Percentiles rank a stretch among this genome's conserved stretches.
phyloP scores from a whole-genome alignment of 2,888 invertebrate species.

The Keiferia lycopersicella region DNA sequence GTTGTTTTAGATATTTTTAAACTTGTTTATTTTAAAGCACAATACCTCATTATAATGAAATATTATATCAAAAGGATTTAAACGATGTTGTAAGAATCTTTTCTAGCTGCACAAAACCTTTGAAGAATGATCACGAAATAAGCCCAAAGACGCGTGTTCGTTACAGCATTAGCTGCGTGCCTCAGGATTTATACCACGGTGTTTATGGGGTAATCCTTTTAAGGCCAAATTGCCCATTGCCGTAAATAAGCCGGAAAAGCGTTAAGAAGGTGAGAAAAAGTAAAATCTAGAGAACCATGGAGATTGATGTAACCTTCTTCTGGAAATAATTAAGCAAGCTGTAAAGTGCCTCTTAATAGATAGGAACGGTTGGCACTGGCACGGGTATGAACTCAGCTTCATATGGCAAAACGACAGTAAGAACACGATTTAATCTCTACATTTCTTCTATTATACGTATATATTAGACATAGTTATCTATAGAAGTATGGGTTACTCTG shows the following conservation, averaged over 20 bases:
- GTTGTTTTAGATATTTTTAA: no score
- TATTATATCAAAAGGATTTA: background rate
- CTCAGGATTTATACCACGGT: constrained; percentile 11
- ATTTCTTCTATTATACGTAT: no score
- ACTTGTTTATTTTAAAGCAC: no score
- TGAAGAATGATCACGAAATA: constrained; percentile 4
- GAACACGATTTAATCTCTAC: no score
- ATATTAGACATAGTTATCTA: no score
- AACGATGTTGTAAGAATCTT: background rate
- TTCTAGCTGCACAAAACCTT: background rate
- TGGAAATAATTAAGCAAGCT: background rate
- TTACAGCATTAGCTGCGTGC: constrained; percentile 1
- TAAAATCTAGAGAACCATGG: background rate
- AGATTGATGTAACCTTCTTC: background rate
- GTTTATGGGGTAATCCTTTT: constrained; percentile 18
- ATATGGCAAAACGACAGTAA: no score
- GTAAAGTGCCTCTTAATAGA: background rate
- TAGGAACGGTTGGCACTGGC: background rate
- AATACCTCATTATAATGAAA: background rate
- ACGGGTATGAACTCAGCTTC: no score
- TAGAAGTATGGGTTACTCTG: no score
- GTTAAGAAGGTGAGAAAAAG: constrained; percentile 14
- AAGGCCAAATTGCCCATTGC: constrained; percentile 8
- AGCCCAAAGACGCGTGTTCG: background rate
- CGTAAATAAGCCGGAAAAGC: constrained; percentile 10